phyloP scores from a whole-genome alignment of 2,888 invertebrate genomes.

The Oithona nana region DNA sequence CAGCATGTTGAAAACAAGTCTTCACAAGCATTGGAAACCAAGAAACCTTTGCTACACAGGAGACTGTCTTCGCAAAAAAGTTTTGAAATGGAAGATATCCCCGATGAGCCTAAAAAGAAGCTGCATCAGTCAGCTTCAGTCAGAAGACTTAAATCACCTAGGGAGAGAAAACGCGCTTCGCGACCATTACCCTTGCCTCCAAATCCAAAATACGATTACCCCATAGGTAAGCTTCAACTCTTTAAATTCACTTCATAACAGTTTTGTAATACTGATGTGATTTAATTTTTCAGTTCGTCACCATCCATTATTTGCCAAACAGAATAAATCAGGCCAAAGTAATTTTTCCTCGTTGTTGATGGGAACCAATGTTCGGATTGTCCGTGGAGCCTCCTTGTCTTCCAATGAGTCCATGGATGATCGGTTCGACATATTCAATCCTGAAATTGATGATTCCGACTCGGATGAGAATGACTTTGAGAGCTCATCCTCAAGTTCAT shows the following conservation, averaged over 20 bases:
- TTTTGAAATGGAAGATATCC: slow-evolving; percentile 17
- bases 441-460: slow-evolving; percentile 72
- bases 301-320: slow-evolving; percentile 17
- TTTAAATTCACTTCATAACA: too few species aligned
- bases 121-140: neutral
- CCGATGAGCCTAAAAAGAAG: slow-evolving; percentile 2
- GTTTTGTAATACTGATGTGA: too few species aligned
- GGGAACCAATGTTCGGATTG: slow-evolving; percentile 22
- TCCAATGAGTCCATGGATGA: slow-evolving; percentile 5
- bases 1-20: too few species aligned
- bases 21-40: too few species aligned
- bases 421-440: slow-evolving; percentile 65
- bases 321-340: slow-evolving; percentile 1
- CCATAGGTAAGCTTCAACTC: too few species aligned
- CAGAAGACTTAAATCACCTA: neutral
- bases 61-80: slow-evolving; percentile 7
- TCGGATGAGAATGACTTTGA: slow-evolving; percentile 15
- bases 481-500: slow-evolving; percentile 4
- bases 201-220: slow-evolving; percentile 9
- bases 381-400: slow-evolving; percentile 19
- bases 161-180: neutral
- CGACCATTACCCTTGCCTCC: neutral
- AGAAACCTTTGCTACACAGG: neutral
- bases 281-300: too few species aligned
- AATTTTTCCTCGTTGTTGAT: slow-evolving; percentile 21